Percentiles rank a stretch among this genome's conserved stretches.
These are phyloP conservation scores for Chaetodon auriga DNA, from an alignment of 2,113 vertebrate species.

Conservation along the genomic window DNA sequence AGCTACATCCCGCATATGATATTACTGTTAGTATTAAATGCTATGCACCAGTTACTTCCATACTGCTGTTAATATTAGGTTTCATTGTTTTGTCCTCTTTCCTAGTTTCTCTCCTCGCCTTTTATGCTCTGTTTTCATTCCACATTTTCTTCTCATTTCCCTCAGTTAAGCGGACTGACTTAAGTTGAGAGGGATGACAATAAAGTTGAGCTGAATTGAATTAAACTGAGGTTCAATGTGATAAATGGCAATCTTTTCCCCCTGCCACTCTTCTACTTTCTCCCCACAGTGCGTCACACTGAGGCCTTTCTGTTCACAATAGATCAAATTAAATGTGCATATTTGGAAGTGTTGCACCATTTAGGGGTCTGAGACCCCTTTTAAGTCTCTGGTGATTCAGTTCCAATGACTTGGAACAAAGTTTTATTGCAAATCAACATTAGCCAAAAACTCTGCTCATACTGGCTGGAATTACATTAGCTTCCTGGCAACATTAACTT, in stretches of 20 bases:
- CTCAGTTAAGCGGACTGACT: constrained; percentile 47
- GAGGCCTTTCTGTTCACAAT: constrained; percentile 47
- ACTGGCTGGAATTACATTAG: constrained; percentile 67
- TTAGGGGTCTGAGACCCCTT: constrained; percentile 62
- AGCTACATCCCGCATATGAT: neutral
- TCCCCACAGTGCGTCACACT: constrained; percentile 23
- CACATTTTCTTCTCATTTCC: constrained; percentile 18
- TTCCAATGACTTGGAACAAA: constrained; percentile 65
- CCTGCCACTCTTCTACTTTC: constrained; percentile 36
- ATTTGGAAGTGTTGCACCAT: constrained; percentile 65
- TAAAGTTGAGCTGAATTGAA: constrained; percentile 66
- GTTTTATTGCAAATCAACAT: constrained; percentile 71
- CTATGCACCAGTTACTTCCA: constrained; percentile 3
- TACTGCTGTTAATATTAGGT: neutral
- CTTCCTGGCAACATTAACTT: constrained; percentile 69
- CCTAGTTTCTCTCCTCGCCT: neutral
- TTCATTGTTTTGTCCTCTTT: constrained; percentile 27
- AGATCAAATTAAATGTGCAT: constrained; percentile 70
- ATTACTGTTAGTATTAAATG: constrained; percentile 16
- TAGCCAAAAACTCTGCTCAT: constrained; percentile 66
- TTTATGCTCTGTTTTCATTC: constrained; percentile 33
- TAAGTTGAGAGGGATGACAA: constrained; percentile 61
- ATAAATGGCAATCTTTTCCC: constrained; percentile 58
- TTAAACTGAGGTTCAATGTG: constrained; percentile 60
- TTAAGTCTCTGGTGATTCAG: constrained; percentile 64